Evolutionary conservation across 2,888 invertebrate genomes (phyloP), one percentile per base, ranked within the genome.

Genomic region (Criorhina ranunculi): DNA sequence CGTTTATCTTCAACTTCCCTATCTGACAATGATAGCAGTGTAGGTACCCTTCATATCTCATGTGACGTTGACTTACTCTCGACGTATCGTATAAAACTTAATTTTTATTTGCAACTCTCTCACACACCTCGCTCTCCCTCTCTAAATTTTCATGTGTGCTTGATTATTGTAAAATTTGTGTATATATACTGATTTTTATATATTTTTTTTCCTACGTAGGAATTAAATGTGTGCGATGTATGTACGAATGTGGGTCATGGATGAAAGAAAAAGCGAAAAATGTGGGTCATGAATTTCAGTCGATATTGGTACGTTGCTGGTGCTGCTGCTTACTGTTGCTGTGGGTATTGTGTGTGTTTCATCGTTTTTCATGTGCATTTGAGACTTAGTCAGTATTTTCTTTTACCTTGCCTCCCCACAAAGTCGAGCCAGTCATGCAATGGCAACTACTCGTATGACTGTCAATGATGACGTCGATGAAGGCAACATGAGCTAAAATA

Each of bases 201-300:
- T 37, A 40, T 35, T 70, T 57, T 57, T 57, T 29, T 40, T 62
- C 57, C 49, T 77, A 77, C 64, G 66, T 82, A 82, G 77, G 70
- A 82, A 82, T 77, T 77, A 77, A 82, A 77, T 66, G 59, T 66
- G 59, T 64, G 46, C 67, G 46, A 60, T 66, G 67, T 69, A 53
- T 64, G 64, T 33, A 53, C 62, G 37, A 86, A 86, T 86, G 70
- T 80, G 86, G 86, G 86, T 86, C 86, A 86, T 81, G 80, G 86
- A 86, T 81, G 86, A 86, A 86, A 86, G 86, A 86, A 86, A 86
- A 86, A 86, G 80, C 76, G 75, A 78, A 86, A 80, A 86, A 86
- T 86, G 86, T 86, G 80, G 86, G 86, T 86, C 86, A 86, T 86
- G 86, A 83, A 78, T 83, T 83, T 83, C 46, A 82, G 81, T 82